Conservation (phyloP, 2,113 vertebrate genomes). For the Caracal caracal region DNA sequence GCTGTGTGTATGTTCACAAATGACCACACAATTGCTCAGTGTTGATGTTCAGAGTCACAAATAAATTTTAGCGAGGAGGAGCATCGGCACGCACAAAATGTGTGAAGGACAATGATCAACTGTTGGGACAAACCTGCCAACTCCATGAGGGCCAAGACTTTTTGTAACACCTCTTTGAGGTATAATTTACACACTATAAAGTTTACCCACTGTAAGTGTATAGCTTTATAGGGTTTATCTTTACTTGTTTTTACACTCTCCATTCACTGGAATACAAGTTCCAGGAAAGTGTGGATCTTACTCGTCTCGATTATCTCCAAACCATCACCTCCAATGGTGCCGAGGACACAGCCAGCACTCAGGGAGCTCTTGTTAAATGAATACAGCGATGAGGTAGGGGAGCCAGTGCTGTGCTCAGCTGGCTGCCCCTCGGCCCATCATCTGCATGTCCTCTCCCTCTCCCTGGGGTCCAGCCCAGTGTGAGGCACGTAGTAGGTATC, state of each 20-base stretch:
- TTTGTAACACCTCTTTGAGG: not conserved
- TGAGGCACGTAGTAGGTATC: not conserved
- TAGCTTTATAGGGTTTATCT: not conserved
- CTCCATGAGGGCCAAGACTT: not conserved
- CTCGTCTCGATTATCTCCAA: not conserved
- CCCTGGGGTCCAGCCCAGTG: not conserved
- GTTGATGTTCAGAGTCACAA: not conserved
- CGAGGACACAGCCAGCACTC: not conserved
- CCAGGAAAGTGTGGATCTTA: not conserved
- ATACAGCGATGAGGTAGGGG: not conserved
- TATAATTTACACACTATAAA: not conserved
- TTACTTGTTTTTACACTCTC: not conserved
- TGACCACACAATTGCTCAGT: not conserved
- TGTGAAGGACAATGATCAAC: not conserved
- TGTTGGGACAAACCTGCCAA: not conserved
- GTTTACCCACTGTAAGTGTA: not conserved
- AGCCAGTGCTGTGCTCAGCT: not conserved
- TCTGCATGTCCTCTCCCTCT: not conserved
- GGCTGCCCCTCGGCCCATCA: not conserved
- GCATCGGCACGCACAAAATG: not conserved
- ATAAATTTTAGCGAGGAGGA: not conserved
- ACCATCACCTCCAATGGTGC: accelerated
- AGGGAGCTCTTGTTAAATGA: not conserved
- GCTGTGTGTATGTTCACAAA: not conserved
- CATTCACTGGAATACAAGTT: not conserved